Conservation (phyloP, 2,113 vertebrate species). For the Deroptyus accipitrinus region DNA sequence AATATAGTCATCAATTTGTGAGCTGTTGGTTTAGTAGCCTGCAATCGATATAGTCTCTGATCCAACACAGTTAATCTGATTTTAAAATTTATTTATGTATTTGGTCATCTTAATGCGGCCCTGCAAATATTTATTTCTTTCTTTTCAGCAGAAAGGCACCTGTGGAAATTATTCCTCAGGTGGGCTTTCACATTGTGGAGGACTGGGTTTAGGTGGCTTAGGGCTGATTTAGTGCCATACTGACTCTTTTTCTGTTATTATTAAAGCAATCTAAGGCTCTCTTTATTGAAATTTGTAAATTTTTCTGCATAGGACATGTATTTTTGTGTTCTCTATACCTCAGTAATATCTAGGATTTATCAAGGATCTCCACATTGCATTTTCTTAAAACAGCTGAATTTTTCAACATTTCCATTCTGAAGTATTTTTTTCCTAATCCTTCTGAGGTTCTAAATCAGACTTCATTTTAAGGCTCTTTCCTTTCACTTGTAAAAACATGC, state of each 20-base stretch:
- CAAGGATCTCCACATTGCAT: neutral
- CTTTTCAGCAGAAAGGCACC: neutral
- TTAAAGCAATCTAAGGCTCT: neutral
- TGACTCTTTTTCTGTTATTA: neutral
- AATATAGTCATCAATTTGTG: neutral
- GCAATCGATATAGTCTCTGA: neutral
- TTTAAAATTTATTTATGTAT: neutral
- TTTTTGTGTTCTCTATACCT: neutral
- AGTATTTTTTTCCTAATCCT: neutral
- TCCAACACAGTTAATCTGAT: neutral
- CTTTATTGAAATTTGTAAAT: neutral
- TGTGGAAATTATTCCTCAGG: neutral
- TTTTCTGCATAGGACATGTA: neutral
- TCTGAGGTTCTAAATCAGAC: slow-evolving; percentile 1
- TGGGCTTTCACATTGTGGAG: neutral
- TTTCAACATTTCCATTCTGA: neutral
- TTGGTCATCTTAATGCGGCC: neutral
- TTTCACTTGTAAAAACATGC: slow-evolving; percentile 38
- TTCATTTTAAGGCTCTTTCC: neutral
- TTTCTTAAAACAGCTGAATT: slow-evolving; percentile 19
- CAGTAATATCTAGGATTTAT: neutral
- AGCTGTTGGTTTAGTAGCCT: neutral
- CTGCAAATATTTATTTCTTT: neutral
- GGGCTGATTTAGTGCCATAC: neutral
- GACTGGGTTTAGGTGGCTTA: neutral